Base-by-base conservation (phyloP, 1,140 invertebrate species). In the Drosophila sucinea region DNA sequence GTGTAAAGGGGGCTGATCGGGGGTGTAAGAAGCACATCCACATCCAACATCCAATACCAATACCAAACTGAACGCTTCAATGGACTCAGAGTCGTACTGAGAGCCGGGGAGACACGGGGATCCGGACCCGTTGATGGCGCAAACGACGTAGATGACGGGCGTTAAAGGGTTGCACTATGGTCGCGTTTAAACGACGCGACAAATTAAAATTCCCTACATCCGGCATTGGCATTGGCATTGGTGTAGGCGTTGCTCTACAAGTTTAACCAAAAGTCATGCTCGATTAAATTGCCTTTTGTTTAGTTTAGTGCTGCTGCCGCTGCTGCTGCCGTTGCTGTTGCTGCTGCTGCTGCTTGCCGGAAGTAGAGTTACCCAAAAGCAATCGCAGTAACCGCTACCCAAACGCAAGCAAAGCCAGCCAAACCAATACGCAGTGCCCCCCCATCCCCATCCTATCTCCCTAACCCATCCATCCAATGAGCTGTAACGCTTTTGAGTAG, bases 241-340 rank as follows among this genome's bases (percentile, higher is more conserved):
- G 84, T 70, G 84, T 87, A 84, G 85, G 84, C 84, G 84, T 86
- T 87, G 84, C 84, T 89, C 77, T 81, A 90, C 85, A 90, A 90
- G 85, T 89, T 84, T 76, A 90, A 90, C 77, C 80, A 86, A 83
- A 90, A 90, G 82, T 90, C 87, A 90, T 90, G 87, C 87, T 90
- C 87, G 87, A 90, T 90, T 90, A 90, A 90, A 90, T 90, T 90
- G 87, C 81, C 61, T 81, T 90, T 89, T 32, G 17, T n/a, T 30
- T 54, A 38, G 35, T 35, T 35, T 35, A 35, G 33, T 30, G 51
- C 32, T 58, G 56, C 33, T 6, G 33, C 33, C 10, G 33, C 33
- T 35, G 33, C 33, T 30, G 38, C 27, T 63, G 56, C 17, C 17
- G 17, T 17, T 17, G 17, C 17, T 30, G 51, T 25, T 58, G 56